Evolutionary conservation across 2,888 invertebrate species (phyloP).

Genomic region (Orthosia gracilis): DNA sequence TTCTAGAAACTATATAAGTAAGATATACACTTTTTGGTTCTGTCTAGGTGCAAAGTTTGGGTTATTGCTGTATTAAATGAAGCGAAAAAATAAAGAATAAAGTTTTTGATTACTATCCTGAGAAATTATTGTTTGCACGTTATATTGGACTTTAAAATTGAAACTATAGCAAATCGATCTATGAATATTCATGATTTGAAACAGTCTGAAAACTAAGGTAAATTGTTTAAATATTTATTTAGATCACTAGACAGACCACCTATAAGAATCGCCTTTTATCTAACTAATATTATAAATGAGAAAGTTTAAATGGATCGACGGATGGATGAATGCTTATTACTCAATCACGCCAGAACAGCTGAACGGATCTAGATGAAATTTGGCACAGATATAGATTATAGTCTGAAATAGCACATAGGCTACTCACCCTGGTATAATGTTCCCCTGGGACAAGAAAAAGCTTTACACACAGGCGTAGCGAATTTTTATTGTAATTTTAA

Average conservation of each 20-base stretch:
- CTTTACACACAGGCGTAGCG: too few relatives aligned
- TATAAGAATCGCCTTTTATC: too few relatives aligned
- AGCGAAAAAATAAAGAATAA: neutral
- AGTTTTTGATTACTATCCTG: neutral
- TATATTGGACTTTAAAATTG: neutral
- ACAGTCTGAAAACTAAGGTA: neutral
- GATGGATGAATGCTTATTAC: too few relatives aligned
- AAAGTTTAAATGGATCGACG: too few relatives aligned
- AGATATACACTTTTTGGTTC: neutral
- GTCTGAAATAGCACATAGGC: too few relatives aligned
- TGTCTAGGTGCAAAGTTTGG: neutral
- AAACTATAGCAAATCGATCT: conserved; percentile 8
- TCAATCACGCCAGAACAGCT: too few relatives aligned
- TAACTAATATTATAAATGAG: too few relatives aligned
- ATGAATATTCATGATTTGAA: neutral
- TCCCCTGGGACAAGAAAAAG: too few relatives aligned
- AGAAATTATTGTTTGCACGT: neutral
- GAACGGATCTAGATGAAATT: too few relatives aligned
- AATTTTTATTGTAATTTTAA: neutral
- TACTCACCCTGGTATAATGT: too few relatives aligned
- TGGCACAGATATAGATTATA: too few relatives aligned
- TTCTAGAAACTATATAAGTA: neutral
- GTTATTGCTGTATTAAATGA: conserved; percentile 9
- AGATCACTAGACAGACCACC: neutral
- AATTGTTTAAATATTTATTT: neutral